phyloP scores from a whole-genome alignment of 30 jellyfish, hydroid and myxozoan genomes.

The Catostylus mosaicus region DNA sequence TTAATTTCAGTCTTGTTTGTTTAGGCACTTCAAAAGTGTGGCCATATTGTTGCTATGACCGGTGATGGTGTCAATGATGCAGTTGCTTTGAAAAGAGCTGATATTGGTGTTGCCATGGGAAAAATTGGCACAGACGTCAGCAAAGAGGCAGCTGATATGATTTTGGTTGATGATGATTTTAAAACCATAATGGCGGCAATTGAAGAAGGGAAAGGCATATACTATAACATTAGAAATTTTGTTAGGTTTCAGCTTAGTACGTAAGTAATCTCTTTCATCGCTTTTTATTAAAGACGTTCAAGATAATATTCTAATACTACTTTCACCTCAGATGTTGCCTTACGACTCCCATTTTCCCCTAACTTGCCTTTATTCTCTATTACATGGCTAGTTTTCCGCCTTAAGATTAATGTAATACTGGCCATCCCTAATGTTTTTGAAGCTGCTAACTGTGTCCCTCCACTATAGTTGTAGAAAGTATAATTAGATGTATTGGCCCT shows the following conservation, averaged over 20 bases:
- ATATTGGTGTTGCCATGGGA: conserved; percentile 98
- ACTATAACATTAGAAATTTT: conserved; percentile 87
- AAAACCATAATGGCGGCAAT: conserved; percentile 92
- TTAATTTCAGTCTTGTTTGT: too few relatives aligned
- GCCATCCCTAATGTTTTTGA: too few relatives aligned
- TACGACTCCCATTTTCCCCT: background rate
- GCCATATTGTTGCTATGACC: conserved; percentile 98
- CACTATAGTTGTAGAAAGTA: too few relatives aligned
- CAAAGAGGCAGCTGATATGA: conserved; percentile 99
- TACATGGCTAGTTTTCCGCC: too few relatives aligned
- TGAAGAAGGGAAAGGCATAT: conserved; percentile 96
- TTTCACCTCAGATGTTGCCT: background rate
- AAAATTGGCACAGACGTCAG: conserved; percentile 96
- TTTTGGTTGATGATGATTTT: conserved; percentile 90
- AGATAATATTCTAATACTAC: background rate
- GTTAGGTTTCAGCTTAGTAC: conserved; percentile 98
- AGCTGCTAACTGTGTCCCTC: too few relatives aligned
- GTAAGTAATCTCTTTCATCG: conserved; percentile 55
- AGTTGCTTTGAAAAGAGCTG: conserved; percentile 92
- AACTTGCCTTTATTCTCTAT: background rate
- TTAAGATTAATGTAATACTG: too few relatives aligned
- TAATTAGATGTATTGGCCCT: too few relatives aligned
- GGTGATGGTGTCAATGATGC: conserved; percentile 99
- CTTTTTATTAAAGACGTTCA: background rate
- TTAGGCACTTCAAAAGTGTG: conserved; percentile 89